A percentile compares a stretch with the other conserved stretches of the same genome.
These are phyloP conservation scores for Charadrius vociferus DNA, from an alignment of 2,113 vertebrate genomes.

Conservation along the genomic window DNA sequence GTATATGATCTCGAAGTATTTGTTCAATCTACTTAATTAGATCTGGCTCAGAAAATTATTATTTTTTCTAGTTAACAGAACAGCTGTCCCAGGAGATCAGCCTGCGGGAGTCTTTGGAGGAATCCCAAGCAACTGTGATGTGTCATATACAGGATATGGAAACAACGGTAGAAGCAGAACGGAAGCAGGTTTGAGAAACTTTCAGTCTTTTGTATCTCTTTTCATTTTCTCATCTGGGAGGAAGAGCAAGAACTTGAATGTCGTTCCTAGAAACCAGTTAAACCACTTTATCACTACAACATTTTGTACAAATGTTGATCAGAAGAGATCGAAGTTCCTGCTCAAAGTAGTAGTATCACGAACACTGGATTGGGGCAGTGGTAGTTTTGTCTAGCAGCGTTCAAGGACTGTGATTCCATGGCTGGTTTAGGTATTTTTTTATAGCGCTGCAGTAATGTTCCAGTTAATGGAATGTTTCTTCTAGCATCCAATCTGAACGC, in stretches of 20 bases:
- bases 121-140: conserved; percentile 70
- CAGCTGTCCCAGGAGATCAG: conserved; percentile 72
- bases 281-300: not conserved
- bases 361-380: not conserved
- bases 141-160: conserved; percentile 75
- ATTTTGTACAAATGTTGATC: not conserved
- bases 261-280: not conserved
- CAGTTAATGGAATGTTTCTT: not conserved
- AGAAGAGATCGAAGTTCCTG: not conserved
- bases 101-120: conserved; percentile 61
- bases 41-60: not conserved
- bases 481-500: not conserved
- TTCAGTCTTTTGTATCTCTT: not conserved
- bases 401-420: not conserved
- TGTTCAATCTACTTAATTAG: not conserved
- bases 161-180: conserved; percentile 66
- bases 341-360: not conserved
- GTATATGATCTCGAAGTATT: not conserved
- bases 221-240: not conserved
- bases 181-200: conserved; percentile 65
- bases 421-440: not conserved
- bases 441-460: not conserved
- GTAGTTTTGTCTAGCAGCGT: not conserved
- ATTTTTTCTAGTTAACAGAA: conserved; percentile 66
- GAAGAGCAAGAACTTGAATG: not conserved